A percentile compares a stretch with the other conserved stretches of the same genome.
phyloP scores from a whole-genome alignment of 2,113 vertebrate species.

The Myocastor coypus region DNA sequence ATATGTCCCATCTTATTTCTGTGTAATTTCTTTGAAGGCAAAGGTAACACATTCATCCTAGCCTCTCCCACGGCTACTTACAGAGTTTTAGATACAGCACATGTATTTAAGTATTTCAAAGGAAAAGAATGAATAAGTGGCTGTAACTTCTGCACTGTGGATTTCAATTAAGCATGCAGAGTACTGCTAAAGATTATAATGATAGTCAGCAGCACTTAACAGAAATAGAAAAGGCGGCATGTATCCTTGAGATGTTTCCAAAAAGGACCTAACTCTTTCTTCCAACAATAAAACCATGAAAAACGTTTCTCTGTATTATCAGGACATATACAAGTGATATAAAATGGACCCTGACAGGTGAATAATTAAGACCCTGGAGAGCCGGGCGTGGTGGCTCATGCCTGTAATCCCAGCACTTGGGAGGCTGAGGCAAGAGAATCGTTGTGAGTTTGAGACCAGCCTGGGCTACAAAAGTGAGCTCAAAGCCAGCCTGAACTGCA shows the following conservation, averaged over 20 bases:
- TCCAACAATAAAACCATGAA: conserved; percentile 11
- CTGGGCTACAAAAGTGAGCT: too few species aligned
- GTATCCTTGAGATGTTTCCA: not conserved
- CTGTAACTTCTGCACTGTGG: not conserved
- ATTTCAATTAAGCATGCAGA: not conserved
- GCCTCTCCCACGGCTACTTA: not conserved
- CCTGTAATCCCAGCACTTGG: too few species aligned
- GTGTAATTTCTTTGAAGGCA: not conserved
- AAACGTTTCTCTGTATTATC: conserved; percentile 20
- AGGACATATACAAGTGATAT: not conserved
- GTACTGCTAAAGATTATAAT: not conserved
- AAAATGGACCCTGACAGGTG: not conserved
- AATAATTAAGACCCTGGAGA: not conserved
- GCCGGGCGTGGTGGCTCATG: too few species aligned
- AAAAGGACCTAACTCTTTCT: not conserved
- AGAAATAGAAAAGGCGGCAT: not conserved
- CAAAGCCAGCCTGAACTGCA: too few species aligned
- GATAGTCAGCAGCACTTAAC: not conserved
- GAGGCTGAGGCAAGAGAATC: too few species aligned
- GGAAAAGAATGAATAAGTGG: not conserved
- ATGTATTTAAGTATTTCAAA: not conserved
- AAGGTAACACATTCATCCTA: not conserved
- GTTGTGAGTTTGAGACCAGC: too few species aligned
- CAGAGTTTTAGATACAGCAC: not conserved
- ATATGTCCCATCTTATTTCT: not conserved